Evolutionary conservation across 1,140 invertebrate species (phyloP).

Genomic region (Drosophila sproati): DNA sequence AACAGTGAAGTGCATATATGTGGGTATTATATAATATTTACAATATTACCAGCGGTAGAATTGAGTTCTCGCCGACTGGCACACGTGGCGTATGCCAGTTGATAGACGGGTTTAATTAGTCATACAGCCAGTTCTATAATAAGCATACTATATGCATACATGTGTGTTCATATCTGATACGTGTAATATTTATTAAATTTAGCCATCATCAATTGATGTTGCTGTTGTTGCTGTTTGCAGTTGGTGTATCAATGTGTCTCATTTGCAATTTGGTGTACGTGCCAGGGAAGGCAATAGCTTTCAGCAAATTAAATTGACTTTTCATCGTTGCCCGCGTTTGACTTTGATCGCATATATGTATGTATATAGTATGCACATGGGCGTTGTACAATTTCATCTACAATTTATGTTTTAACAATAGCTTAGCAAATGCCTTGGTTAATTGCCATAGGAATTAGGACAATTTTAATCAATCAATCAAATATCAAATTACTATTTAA

Average conservation of each 20-base stretch:
- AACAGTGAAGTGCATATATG: neutral
- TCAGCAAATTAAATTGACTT: slow-evolving; percentile 77
- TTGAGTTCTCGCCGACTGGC: slow-evolving; percentile 14
- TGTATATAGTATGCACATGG: neutral
- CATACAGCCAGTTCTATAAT: slow-evolving; percentile 1
- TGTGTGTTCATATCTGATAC: slow-evolving; percentile 23
- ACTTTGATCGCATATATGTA: neutral
- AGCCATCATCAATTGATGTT: slow-evolving; percentile 57
- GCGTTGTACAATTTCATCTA: slow-evolving; percentile 17
- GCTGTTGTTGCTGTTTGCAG: slow-evolving; percentile 17
- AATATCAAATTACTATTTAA: slow-evolving; percentile 1
- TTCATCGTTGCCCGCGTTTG: slow-evolving; percentile 24
- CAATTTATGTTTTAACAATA: slow-evolving; percentile 30
- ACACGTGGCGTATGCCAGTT: slow-evolving; percentile 44
- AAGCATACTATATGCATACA: neutral
- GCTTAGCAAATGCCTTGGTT: neutral
- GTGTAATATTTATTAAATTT: slow-evolving; percentile 68
- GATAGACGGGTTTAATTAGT: slow-evolving; percentile 40
- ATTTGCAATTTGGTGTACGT: slow-evolving; percentile 75
- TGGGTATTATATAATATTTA: neutral
- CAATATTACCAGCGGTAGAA: neutral
- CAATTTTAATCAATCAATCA: neutral
- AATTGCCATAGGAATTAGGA: neutral
- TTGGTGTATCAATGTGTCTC: slow-evolving; percentile 47
- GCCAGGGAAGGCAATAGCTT: slow-evolving; percentile 65